Conservation (phyloP, 1,140 invertebrate species). For the Drosophila sproati region DNA sequence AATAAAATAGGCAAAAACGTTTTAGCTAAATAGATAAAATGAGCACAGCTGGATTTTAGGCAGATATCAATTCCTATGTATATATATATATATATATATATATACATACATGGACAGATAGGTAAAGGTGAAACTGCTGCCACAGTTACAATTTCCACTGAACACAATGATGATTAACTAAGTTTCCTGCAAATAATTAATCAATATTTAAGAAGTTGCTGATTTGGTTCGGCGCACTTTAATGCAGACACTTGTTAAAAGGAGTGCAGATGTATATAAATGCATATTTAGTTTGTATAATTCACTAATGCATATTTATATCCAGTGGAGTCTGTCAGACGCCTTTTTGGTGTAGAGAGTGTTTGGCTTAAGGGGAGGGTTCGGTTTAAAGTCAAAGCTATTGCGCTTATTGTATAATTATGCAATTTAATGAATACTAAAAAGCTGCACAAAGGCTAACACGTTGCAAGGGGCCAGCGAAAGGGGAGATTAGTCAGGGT, state of each 20-base stretch:
- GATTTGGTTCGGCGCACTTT: too few relatives aligned
- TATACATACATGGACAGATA: too few relatives aligned
- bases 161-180: too few relatives aligned
- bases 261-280: conserved; percentile 8
- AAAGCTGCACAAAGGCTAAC: conserved; percentile 52
- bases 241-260: neutral
- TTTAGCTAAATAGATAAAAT: conserved; percentile 50
- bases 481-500: neutral
- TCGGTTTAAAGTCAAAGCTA: conserved; percentile 53
- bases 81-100: neutral
- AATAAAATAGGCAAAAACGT: conserved; percentile 49
- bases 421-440: conserved; percentile 82
- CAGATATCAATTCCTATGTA: conserved; percentile 22
- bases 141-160: too few relatives aligned
- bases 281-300: neutral
- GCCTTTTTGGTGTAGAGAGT: neutral
- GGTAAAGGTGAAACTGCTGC: too few relatives aligned
- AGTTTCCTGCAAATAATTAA: too few relatives aligned
- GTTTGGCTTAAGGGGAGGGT: neutral
- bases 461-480: conserved; percentile 4
- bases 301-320: conserved; percentile 29
- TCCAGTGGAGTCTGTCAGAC: conserved; percentile 13
- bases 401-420: conserved; percentile 82
- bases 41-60: conserved; percentile 32
- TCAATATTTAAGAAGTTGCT: too few relatives aligned